Base-by-base conservation (phyloP, 2,888 invertebrate genomes). In the Pollenia griseotomentosa region DNA sequence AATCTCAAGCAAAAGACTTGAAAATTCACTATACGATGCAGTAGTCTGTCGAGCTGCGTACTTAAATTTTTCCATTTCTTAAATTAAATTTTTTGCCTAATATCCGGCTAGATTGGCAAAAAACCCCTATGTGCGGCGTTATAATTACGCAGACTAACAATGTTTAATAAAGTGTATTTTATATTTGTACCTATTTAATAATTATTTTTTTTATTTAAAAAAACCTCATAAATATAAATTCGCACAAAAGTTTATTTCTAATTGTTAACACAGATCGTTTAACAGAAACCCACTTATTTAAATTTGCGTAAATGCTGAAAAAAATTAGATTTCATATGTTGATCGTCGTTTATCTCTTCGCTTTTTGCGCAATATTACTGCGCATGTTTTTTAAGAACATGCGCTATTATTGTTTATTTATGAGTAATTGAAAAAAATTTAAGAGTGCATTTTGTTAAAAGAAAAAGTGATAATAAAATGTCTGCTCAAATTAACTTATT, bases 381-480 rank as follows among this genome's bases (percentile, higher is more conserved):
- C 75, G 65, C 75, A 78, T 83, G 75, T 83, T 77, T 83, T 77
- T 51, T 16, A 1, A n/a, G 10, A 66, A n/a, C 83, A 73, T 83
- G 83, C 83, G 78, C 71, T 12, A 57, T 14, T 12, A 8, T 75
- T 82, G 82, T 82, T 82, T 82, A 82, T 59, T 68, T 68, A 68
- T 74, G 74, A 82, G 82, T 51, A 74, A 57, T 46, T n/a, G 11
- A 73, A 57, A 65, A 63, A 11, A 73, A 57, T 48, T 19, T 2
- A 33, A 57, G 16, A 33, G 61, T 46, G 16, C 14, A 14, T 16
- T 48, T 61, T 14, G 33, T 59, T 33, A 33, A 33, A 33, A 40
- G 40, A 59, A 1, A 59, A 59, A 33, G 40, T 59, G 59, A 14
- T 8, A 59, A 59, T 14, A 63, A 44, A 63, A 63, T 63, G n/a